These are phyloP conservation scores for Brachycybe producta DNA, from an alignment of 2,888 invertebrate species.

Conservation along the genomic window DNA sequence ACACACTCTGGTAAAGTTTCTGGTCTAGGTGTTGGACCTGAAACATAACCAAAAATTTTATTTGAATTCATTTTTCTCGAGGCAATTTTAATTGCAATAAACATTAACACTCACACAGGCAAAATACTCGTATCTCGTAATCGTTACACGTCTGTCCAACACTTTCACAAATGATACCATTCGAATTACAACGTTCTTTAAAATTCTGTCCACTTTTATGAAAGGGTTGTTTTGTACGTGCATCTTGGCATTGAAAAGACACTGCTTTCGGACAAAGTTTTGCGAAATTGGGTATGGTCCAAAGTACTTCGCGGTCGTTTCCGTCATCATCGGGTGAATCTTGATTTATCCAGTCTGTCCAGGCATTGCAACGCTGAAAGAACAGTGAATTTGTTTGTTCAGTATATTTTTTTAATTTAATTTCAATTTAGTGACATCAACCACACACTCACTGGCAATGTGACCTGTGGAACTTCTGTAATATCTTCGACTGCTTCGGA, in stretches of 20 bases:
- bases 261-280: conserved; percentile 24
- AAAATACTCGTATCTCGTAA: conserved; percentile 68
- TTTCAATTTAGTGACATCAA: background rate
- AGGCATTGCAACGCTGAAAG: conserved; percentile 37
- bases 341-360: conserved; percentile 35
- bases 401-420: background rate
- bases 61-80: background rate
- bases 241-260: conserved; percentile 16
- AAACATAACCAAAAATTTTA: background rate
- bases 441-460: background rate
- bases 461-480: background rate
- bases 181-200: conserved; percentile 15
- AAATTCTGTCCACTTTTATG: conserved; percentile 14
- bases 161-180: conserved; percentile 18
- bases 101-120: conserved; percentile 32
- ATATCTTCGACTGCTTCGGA: background rate
- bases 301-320: conserved; percentile 27
- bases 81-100: background rate
- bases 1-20: conserved; percentile 22
- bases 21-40: conserved; percentile 11
- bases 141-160: conserved; percentile 48
- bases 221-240: conserved; percentile 3
- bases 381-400: too few relatives aligned
- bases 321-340: conserved; percentile 16
- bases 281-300: conserved; percentile 24